Conservation (phyloP, 2,888 invertebrate genomes). For the Cataglyphis cursor region DNA sequence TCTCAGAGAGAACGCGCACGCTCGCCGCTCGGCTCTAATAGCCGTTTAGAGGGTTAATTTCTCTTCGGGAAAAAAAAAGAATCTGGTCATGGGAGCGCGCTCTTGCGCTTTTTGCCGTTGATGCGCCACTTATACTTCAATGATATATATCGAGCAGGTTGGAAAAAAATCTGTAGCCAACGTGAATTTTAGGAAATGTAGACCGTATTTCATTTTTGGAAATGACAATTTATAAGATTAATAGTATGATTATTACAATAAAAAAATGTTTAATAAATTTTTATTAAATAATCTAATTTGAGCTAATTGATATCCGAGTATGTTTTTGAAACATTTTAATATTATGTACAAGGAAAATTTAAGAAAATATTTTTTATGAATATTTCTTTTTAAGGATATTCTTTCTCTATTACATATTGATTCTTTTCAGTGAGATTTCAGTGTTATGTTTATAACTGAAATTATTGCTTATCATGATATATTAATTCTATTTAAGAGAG, state of each 20-base stretch:
- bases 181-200: background rate
- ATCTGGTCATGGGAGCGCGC: slow-evolving; percentile 42
- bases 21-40: slow-evolving; percentile 69
- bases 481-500: background rate
- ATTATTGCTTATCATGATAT: background rate
- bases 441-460: background rate
- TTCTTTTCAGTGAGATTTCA: background rate
- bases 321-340: background rate
- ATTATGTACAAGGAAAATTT: background rate
- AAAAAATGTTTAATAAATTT: background rate
- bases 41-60: slow-evolving; percentile 75
- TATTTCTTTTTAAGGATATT: background rate
- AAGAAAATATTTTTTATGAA: background rate
- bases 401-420: background rate
- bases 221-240: background rate
- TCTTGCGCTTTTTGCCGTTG: slow-evolving; percentile 43
- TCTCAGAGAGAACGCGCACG: slow-evolving; percentile 80
- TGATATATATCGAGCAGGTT: slow-evolving; percentile 16
- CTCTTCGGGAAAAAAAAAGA: slow-evolving; percentile 55
- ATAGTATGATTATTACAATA: background rate
- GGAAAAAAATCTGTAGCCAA: background rate
- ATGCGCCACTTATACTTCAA: slow-evolving; percentile 35
- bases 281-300: background rate
- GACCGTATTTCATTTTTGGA: background rate
- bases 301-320: background rate